Base-by-base conservation (phyloP, 2,113 vertebrate species). In the Actenoides lindsayi region DNA sequence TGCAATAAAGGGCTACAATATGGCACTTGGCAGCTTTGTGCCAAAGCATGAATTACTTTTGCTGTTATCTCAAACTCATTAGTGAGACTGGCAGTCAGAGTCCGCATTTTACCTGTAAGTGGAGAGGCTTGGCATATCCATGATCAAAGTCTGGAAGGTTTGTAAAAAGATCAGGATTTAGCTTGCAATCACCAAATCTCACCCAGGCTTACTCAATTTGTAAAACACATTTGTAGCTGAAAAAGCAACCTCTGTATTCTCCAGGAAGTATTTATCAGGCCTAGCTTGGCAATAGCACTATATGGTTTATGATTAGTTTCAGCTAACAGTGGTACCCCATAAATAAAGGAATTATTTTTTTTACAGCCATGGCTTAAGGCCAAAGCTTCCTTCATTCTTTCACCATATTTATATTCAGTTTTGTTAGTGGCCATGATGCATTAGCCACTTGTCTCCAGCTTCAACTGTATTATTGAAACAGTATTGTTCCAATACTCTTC, bases 331-430 rank as follows among this genome's bases (percentile, higher is more conserved):
- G 51, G 60, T 80, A 31, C 80, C 68, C 46, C 56, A 86, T 92
- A 87, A 94, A 96, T 63, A 95, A 65, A 93, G n/a, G 42, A 70
- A 12, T 69, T 57, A n/a, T 88, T 89, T 92, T 97, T 92, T 97
- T 92, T 86, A 94, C 46, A 64, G 56, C 17, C 31, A 19, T 92
- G 91, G 91, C 93, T 89, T 75, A 51, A 60, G 46, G 68, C 89
- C 91, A 91, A 92, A 89, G 17, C 21, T 33, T 81, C 42, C 46
- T 87, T 81, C 64, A 59, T 74, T 92, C 64, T 87, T 87, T 75
- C 27, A 0, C 25, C 11, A 9, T 94, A 81, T 71, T 94, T 93
- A 84, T 53, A 56, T 81, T 90, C 76, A 63, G 41, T 18, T 88
- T 88, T 90, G 13, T 90, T 78, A 87, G 80, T 94, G 86, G 48